These are phyloP conservation scores for Pentamera pediparva DNA, from an alignment of 53 echinoderm and acorn worm species.

Conservation along the genomic window DNA sequence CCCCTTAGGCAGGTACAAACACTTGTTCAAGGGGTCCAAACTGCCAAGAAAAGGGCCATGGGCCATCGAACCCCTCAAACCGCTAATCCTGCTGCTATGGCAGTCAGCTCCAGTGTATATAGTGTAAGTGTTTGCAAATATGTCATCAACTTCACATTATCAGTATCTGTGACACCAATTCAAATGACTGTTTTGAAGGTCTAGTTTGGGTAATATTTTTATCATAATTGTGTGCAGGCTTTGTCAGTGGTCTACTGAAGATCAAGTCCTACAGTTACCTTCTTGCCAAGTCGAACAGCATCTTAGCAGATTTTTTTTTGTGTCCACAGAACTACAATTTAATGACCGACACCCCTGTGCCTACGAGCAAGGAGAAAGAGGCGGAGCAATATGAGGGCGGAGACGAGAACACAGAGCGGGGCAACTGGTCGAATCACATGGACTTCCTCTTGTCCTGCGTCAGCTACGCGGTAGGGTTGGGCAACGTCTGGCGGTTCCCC, in stretches of 20 bases:
- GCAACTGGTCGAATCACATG: slow-evolving; percentile 80
- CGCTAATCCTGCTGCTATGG: too few relatives aligned
- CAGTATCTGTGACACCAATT: too few relatives aligned
- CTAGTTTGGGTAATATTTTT: not conserved
- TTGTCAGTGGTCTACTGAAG: not conserved
- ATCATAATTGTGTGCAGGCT: not conserved
- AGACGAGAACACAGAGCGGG: slow-evolving; percentile 74
- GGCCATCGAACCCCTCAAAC: too few relatives aligned
- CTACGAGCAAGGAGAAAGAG: slow-evolving; percentile 6
- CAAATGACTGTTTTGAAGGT: not conserved
- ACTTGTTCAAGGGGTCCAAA: too few relatives aligned
- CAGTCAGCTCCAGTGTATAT: too few relatives aligned
- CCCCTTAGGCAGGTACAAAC: too few relatives aligned
- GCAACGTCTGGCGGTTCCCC: slow-evolving; percentile 85
- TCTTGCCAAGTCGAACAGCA: too few relatives aligned
- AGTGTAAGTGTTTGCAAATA: too few relatives aligned
- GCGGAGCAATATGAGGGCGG: slow-evolving; percentile 33
- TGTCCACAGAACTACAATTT: slow-evolving; percentile 33
- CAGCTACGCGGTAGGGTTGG: slow-evolving; percentile 77
- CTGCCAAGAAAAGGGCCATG: too few relatives aligned
- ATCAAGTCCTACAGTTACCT: not conserved
- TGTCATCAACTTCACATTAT: too few relatives aligned
- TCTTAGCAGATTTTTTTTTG: not conserved
- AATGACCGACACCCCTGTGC: slow-evolving; percentile 19
- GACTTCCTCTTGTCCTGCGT: slow-evolving; percentile 82